Evolutionary conservation across 2,113 vertebrate species (phyloP).

Genomic region (Eulemur rufifrons): DNA sequence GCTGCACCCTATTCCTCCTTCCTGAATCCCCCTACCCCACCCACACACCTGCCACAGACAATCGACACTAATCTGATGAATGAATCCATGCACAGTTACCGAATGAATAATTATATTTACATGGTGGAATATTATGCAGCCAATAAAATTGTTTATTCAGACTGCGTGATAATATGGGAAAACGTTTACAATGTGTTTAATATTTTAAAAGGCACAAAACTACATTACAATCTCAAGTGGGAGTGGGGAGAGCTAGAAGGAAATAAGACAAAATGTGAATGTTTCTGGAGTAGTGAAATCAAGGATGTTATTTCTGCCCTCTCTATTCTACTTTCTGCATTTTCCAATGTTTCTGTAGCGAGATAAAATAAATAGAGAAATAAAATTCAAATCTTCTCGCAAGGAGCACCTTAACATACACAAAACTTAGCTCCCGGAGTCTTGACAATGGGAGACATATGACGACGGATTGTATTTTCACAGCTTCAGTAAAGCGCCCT

Average conservation of each 20-base stretch:
- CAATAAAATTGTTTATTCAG: neutral
- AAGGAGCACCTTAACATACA: neutral
- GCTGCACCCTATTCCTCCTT: neutral
- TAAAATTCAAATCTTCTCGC: neutral
- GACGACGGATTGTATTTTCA: conserved; percentile 57
- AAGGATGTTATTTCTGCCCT: fast-evolving
- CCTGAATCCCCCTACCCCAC: neutral
- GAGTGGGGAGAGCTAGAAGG: neutral
- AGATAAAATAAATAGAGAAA: neutral
- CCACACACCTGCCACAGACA: neutral
- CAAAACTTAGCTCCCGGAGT: neutral
- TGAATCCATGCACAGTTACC: neutral
- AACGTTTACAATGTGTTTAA: neutral
- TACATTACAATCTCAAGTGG: neutral
- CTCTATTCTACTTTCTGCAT: neutral
- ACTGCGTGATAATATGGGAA: neutral
- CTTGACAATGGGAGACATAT: fast-evolving
- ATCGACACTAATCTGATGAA: fast-evolving
- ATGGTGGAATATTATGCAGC: neutral
- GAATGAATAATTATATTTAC: neutral
- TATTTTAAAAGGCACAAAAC: neutral
- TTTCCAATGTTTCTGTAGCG: neutral
- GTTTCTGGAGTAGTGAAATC: neutral
- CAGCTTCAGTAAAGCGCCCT: conserved; percentile 40
- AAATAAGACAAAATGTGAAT: neutral